Base-by-base conservation (phyloP, 2,888 invertebrate species). In the Xestoiulus laeticollis region DNA sequence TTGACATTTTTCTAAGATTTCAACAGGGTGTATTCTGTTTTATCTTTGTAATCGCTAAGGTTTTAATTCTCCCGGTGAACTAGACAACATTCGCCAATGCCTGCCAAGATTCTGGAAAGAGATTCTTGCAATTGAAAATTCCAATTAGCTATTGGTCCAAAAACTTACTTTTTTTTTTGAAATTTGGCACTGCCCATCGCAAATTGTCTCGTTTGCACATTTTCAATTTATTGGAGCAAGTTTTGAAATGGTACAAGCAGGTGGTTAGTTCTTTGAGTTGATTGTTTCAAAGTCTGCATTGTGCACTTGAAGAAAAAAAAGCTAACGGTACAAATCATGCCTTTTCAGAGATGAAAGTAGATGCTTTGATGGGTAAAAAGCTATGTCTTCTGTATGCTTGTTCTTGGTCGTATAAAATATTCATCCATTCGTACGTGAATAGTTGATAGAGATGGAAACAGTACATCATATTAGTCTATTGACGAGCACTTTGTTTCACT, bases 351-450 rank as follows among this genome's bases (percentile, higher is more conserved):
- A 59, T 14, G 16, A 30, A 78, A 48, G 14, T 32, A 16, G 30
- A 78, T 78, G 59, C 30, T 32, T 78, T 78, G 78, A 78, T 78
- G 78, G 78, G 78, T 14, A 14, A 78, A 78, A 78, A 32, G 78
- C 78, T 26, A 78, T 78, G 78, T 78, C 14, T 30, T 78, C 78
- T 78, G 30, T 48, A 48, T 78, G 78, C 30, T 14, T 78, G 30
- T 78, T 78, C 78, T 78, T 78, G 78, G 10, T 78, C 78, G 78
- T 78, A 78, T 78, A 30, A 30, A 30, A 16, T 68, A 68, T 12
- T 68, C 68, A 78, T 30, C 78, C 78, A 78, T 14, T 78, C 78
- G 78, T 78, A 14, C 30, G 78, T 78, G 78, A 78, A 78, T 78
- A 78, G 78, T 16, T 78, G 78, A 78, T 78, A 78, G 78, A 78